A percentile compares a stretch with the other conserved stretches of the same genome.
Conservation (phyloP, 2,797 vertebrate species). For the Phoxinus dragarum region DNA sequence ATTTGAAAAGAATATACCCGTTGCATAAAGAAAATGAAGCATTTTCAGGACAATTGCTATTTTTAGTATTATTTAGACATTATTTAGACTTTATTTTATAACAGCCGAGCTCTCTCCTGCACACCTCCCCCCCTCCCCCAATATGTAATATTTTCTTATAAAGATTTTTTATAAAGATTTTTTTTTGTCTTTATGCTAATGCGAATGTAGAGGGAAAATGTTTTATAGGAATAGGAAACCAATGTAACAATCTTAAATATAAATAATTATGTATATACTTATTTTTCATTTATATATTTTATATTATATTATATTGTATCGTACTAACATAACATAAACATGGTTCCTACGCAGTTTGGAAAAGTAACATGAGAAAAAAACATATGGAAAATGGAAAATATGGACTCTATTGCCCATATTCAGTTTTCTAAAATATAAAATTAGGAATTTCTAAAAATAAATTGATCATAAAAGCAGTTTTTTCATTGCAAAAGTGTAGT, state of each 20-base stretch:
- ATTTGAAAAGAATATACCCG: background rate
- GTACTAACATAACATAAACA: background rate
- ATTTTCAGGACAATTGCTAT: background rate
- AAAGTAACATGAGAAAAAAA: no score
- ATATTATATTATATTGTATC: background rate
- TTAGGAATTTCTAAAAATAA: background rate
- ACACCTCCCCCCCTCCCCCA: no score
- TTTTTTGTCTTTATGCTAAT: no score
- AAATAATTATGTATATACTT: no score
- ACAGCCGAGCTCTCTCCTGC: background rate
- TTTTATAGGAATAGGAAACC: no score
- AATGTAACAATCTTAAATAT: no score
- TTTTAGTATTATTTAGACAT: background rate
- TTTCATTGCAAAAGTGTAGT: background rate
- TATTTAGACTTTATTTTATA: background rate
- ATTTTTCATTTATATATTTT: background rate
- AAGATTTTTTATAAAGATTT: no score
- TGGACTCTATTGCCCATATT: background rate
- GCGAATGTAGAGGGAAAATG: no score
- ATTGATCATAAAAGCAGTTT: no score
- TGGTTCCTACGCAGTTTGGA: background rate
- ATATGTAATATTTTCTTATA: no score
- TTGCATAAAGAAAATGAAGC: background rate
- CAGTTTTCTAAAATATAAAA: background rate
- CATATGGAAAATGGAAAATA: no score